Evolutionary conservation across 2,888 invertebrate species (phyloP).

Genomic region (Zele albiditarsus): DNA sequence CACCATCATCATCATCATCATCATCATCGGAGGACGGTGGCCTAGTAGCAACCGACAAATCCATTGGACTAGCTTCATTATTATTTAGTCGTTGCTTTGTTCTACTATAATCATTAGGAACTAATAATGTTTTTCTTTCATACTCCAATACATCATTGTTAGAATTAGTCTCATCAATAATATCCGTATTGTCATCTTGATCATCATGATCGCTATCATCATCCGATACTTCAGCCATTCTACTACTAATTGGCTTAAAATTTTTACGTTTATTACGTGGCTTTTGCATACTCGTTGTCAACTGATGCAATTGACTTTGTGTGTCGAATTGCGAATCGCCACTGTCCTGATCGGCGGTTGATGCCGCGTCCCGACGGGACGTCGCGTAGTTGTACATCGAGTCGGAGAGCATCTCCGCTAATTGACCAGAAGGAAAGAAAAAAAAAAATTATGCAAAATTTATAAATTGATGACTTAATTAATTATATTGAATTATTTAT

Average conservation of each 20-base stretch:
- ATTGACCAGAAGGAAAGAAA: conserved; percentile 38
- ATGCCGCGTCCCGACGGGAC: conserved; percentile 61
- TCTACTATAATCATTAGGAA: conserved; percentile 61
- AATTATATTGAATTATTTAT: conserved; percentile 27
- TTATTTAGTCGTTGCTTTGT: conserved; percentile 66
- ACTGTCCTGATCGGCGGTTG: conserved; percentile 67
- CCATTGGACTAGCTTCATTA: conserved; percentile 69
- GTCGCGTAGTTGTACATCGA: conserved; percentile 72
- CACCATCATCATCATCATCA: conserved; percentile 41
- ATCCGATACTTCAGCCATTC: conserved; percentile 72
- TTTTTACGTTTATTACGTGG: conserved; percentile 75
- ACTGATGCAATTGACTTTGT: conserved; percentile 60
- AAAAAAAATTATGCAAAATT: conserved; percentile 35
- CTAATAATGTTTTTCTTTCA: conserved; percentile 63
- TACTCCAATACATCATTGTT: conserved; percentile 59
- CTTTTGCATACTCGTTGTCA: conserved; percentile 61
- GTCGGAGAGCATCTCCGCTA: conserved; percentile 73
- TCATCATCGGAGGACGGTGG: conserved; percentile 67
- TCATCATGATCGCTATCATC: conserved; percentile 65
- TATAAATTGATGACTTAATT: conserved; percentile 21
- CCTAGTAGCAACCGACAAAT: conserved; percentile 68
- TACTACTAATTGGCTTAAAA: conserved; percentile 72
- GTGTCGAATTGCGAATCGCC: conserved; percentile 67
- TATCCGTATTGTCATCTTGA: conserved; percentile 58
- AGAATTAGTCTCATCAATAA: conserved; percentile 52